phyloP scores from a whole-genome alignment of 2,888 invertebrate genomes.

The Ochropacha duplaris region DNA sequence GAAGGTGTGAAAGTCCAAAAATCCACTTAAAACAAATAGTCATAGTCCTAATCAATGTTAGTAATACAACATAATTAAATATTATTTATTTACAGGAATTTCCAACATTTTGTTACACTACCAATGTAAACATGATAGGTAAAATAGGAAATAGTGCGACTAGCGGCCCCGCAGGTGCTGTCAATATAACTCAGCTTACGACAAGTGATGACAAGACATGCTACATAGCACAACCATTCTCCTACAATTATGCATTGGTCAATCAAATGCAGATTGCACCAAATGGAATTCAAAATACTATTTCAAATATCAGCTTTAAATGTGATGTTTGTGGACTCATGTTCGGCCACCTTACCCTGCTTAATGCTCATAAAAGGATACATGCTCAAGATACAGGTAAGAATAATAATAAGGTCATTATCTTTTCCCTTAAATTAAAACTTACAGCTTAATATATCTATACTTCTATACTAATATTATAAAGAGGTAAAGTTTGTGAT shows the following conservation, averaged over 20 bases:
- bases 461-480: no score
- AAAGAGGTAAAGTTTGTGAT: no score
- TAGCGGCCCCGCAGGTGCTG: conserved; percentile 74
- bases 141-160: conserved; percentile 80
- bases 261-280: conserved; percentile 93
- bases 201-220: conserved; percentile 86
- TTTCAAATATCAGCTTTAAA: conserved; percentile 92
- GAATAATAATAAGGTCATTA: no score
- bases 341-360: conserved; percentile 90
- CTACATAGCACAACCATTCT: conserved; percentile 89
- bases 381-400: conserved; percentile 86
- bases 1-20: no score
- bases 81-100: conserved; percentile 73
- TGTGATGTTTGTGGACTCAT: conserved; percentile 94
- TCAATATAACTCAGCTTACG: conserved; percentile 87
- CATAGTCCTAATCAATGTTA: no score
- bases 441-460: no score
- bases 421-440: no score
- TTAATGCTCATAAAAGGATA: conserved; percentile 94
- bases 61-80: no score
- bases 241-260: conserved; percentile 91
- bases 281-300: conserved; percentile 86
- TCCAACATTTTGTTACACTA: conserved; percentile 88
- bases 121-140: conserved; percentile 87
- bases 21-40: no score